phyloP scores from a whole-genome alignment of 2,797 vertebrate genomes.

The Moxostoma hubbsi region DNA sequence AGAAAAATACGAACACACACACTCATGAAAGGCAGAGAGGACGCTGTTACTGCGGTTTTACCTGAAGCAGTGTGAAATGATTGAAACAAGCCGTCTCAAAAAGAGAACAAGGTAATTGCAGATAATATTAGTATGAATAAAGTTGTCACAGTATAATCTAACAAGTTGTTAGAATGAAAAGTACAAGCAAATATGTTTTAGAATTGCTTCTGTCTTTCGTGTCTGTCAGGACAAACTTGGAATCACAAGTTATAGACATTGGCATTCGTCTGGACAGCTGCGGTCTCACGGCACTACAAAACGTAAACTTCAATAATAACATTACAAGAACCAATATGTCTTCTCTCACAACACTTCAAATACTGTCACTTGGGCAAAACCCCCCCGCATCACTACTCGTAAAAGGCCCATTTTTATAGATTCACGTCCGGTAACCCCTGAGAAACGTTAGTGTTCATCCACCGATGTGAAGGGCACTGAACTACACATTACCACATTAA shows the following conservation, averaged over 20 bases:
- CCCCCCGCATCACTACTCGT: no score
- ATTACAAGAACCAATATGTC: no score
- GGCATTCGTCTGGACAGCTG: no score
- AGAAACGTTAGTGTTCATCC: no score
- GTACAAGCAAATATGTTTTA: neutral
- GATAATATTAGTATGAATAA: neutral
- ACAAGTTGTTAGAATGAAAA: neutral
- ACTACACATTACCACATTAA: no score
- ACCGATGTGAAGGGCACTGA: no score
- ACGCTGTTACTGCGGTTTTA: neutral
- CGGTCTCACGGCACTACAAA: no score
- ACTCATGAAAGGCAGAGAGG: neutral
- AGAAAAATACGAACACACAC: neutral
- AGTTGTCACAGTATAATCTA: neutral
- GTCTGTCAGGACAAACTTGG: neutral
- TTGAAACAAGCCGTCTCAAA: neutral
- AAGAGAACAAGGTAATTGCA: neutral
- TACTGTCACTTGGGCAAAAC: no score
- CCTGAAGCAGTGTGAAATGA: neutral
- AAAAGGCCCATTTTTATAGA: no score
- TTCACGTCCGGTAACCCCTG: no score
- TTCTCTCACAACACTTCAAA: no score
- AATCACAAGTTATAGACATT: neutral
- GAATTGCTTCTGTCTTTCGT: neutral
- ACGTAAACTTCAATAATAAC: no score